Base-by-base conservation (phyloP, 2,797 vertebrate species). In the Prunella strophiata region DNA sequence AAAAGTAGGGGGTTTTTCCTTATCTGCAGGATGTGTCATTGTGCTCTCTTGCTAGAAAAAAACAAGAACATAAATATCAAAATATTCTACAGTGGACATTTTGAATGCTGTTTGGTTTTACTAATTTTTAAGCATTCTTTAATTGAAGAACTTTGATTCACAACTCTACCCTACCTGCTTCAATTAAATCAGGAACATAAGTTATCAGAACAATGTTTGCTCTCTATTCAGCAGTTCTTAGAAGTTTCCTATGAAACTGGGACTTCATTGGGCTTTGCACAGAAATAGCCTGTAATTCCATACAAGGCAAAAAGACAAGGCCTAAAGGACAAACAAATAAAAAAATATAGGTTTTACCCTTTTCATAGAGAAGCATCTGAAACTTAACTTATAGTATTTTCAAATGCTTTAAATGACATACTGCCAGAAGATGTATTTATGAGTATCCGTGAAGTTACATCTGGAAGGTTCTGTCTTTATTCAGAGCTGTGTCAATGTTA, bases 361-460 rank as follows among this genome's bases (percentile, higher is more conserved):
- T 83, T 80, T 71, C 20, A 48, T 6, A 62, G 13, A 68, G 40
- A 78, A 57, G 4, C 7, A 79, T 7, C 5, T 75, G 30, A 83
- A 55, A 6, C 6, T 77, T 51, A 73, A 80, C 4, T 71, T 20
- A 10, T 2, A n/a, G 5, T n/a, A 67, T 59, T 84, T 88, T 91
- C 30, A 48, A 71, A 55, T 11, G 38, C 10, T 74, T 43, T 47
- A 81, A 51, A 63, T 21, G 4, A 22, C 9, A 22, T 54, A 32
- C 32, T 62, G 7, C 20, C 34, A 52, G 70, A 68, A 10, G 23
- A 29, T 11, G 5, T 11, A 18, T 43, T 45, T 68, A 21, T 2
- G 1, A 30, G 8, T 40, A 54, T 48, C 23, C 0, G 0, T 47
- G 12, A 3, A 59, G 20, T 61, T 65, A 58, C 2, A 5, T 57